Conservation (phyloP, 2,113 vertebrate species). For the Pseudonaja textilis region DNA sequence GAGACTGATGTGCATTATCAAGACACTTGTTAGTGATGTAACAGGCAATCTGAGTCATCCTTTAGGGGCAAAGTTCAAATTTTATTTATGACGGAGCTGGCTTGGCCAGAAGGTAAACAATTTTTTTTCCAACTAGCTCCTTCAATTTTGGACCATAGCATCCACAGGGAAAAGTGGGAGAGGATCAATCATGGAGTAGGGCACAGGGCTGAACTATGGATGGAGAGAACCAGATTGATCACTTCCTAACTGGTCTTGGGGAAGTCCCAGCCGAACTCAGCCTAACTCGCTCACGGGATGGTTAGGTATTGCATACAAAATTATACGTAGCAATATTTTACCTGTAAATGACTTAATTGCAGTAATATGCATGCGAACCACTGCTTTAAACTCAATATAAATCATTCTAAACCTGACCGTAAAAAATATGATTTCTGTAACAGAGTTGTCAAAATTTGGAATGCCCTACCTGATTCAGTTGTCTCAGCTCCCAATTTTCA, state of each 20-base stretch:
- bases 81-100: background rate
- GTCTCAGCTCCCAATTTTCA: too few relatives aligned
- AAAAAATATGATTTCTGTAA: too few relatives aligned
- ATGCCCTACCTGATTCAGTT: too few relatives aligned
- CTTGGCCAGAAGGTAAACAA: fast-evolving
- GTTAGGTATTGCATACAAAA: too few relatives aligned
- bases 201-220: background rate
- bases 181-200: background rate
- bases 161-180: background rate
- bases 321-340: too few relatives aligned
- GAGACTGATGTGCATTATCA: background rate
- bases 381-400: too few relatives aligned
- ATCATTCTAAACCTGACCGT: too few relatives aligned
- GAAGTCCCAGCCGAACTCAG: background rate
- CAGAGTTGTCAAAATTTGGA: too few relatives aligned
- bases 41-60: constrained; percentile 7
- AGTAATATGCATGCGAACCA: too few relatives aligned
- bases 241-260: background rate
- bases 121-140: background rate
- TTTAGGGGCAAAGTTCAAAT: constrained; percentile 2
- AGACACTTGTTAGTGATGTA: background rate
- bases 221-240: background rate
- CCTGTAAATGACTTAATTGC: too few relatives aligned
- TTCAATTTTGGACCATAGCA: background rate
- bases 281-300: background rate